phyloP scores from a whole-genome alignment of 2,888 invertebrate species.

The Nematopogon swammerdamellus region DNA sequence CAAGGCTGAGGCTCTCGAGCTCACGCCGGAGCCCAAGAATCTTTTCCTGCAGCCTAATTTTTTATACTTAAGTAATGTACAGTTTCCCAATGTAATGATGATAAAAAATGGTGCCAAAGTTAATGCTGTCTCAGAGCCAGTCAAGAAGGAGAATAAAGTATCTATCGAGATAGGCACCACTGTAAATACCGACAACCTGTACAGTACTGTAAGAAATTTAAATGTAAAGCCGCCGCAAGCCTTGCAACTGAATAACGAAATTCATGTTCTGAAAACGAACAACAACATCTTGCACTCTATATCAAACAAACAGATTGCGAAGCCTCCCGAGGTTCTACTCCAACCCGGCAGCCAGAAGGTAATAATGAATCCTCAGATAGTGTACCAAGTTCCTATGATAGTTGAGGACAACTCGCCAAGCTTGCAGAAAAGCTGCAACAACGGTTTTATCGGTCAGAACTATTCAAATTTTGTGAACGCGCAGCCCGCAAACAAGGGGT shows the following conservation, averaged over 20 bases:
- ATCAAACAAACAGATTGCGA: constrained; percentile 25
- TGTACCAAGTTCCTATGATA: constrained; percentile 41
- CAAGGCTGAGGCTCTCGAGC: constrained; percentile 19
- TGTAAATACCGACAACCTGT: constrained; percentile 15
- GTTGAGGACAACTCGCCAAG: constrained; percentile 23
- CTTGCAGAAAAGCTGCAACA: background rate
- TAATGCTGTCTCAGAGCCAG: constrained; percentile 22
- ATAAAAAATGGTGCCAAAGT: constrained; percentile 34
- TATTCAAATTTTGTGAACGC: constrained; percentile 20
- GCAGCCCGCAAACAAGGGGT: constrained; percentile 20
- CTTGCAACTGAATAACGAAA: constrained; percentile 23
- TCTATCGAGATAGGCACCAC: constrained; percentile 11
- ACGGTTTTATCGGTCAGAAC: constrained; percentile 21
- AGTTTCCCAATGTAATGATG: constrained; percentile 49
- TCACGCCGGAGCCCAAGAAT: constrained; percentile 28
- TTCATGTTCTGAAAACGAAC: constrained; percentile 29
- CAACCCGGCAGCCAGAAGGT: constrained; percentile 35
- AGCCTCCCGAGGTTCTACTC: constrained; percentile 23
- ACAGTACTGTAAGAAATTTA: constrained; percentile 13
- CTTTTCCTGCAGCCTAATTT: constrained; percentile 42
- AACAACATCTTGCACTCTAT: constrained; percentile 30
- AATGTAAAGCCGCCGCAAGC: constrained; percentile 12
- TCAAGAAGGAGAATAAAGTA: constrained; percentile 28
- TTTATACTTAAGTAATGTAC: constrained; percentile 43
- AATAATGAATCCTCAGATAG: constrained; percentile 35